Conservation (phyloP, 1,140 invertebrate species). For the Drosophila suzukii region DNA sequence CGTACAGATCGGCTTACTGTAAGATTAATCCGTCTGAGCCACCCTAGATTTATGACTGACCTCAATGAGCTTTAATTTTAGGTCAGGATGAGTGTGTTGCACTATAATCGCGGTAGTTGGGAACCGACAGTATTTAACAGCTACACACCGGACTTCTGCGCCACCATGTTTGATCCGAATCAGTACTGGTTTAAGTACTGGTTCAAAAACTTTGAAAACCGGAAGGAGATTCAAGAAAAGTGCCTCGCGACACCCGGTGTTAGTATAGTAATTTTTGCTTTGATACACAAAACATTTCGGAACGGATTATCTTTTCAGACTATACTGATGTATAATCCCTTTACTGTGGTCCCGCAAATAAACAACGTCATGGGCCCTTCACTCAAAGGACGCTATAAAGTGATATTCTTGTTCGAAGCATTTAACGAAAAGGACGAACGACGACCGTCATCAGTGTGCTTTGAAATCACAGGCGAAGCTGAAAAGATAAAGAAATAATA, state of each 20-base stretch:
- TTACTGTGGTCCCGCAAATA: not conserved
- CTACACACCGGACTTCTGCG: not conserved
- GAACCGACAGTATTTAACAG: constrained; percentile 1
- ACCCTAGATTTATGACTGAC: not conserved
- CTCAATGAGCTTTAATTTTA: not conserved
- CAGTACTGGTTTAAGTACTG: constrained; percentile 1
- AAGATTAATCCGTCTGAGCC: not conserved
- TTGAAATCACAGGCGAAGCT: not conserved
- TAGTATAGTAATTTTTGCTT: not conserved
- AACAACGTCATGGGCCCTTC: not conserved
- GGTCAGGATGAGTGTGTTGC: not conserved
- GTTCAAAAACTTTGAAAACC: constrained; percentile 3
- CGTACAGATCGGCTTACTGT: constrained; percentile 1
- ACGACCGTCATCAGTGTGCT: not conserved
- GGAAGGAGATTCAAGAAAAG: not conserved
- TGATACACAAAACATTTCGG: not conserved
- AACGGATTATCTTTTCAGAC: not conserved
- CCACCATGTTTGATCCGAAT: not conserved
- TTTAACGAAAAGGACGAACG: not conserved
- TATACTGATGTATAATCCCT: not conserved
- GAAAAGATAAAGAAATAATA: not conserved
- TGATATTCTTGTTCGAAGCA: not conserved
- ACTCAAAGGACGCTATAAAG: not conserved
- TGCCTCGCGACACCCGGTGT: not conserved
- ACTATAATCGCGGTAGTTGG: constrained; percentile 3